Conservation (phyloP, 2,797 vertebrate species). For the Melanotaenia pygmaea region DNA sequence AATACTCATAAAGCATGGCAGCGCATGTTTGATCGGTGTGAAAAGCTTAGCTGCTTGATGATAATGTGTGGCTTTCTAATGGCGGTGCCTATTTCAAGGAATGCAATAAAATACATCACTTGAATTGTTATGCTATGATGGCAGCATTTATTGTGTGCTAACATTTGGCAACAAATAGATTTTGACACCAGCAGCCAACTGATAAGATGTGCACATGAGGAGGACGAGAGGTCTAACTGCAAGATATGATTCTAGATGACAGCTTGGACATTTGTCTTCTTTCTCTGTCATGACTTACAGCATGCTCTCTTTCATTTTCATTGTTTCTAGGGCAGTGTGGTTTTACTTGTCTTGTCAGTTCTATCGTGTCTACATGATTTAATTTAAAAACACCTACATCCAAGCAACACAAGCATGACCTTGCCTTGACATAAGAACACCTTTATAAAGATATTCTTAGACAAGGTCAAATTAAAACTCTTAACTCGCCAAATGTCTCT, state of each 20-base stretch:
- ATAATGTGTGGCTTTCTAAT: constrained; percentile 36
- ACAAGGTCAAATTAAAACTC: constrained; percentile 54
- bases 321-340: background rate
- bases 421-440: constrained; percentile 1
- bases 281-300: background rate
- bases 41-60: constrained; percentile 34
- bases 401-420: background rate
- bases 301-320: background rate
- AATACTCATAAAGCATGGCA: constrained; percentile 1
- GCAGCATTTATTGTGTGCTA: constrained; percentile 51
- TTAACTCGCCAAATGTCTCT: constrained; percentile 50
- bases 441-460: constrained; percentile 26
- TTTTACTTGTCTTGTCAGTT: background rate
- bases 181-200: constrained; percentile 16
- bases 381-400: background rate
- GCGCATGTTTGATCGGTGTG: constrained; percentile 25
- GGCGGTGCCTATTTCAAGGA: constrained; percentile 48
- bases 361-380: constrained; percentile 13
- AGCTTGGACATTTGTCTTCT: background rate
- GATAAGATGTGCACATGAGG: constrained; percentile 17
- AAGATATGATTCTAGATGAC: constrained; percentile 17
- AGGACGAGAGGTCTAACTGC: constrained; percentile 14
- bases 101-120: constrained; percentile 59
- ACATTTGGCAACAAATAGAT: constrained; percentile 48
- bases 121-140: constrained; percentile 43